Evolutionary conservation across 30 jellyfish, hydroid and myxozoan genomes (phyloP), one percentile per base, ranked within the genome.

Genomic region (Pseudorhiza aurosa): DNA sequence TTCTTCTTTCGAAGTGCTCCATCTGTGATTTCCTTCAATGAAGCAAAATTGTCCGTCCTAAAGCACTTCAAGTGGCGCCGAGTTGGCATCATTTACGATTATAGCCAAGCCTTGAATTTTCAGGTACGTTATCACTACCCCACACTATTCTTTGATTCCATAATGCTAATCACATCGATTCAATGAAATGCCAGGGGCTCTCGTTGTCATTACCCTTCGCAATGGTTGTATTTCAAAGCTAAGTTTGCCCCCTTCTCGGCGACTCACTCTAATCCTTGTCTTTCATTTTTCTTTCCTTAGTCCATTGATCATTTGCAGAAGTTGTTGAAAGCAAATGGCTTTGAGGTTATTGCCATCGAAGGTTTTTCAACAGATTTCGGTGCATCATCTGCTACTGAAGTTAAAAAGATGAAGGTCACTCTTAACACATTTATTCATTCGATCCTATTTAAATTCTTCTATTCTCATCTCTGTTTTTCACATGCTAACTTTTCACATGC

Each of bases 21-120:
- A 30, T 91, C 98, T 8, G 60, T 84, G 75, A 44, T 70, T 22
- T 72, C 96, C 9, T 73, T 72, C 33, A 83, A 83, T 49, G 68
- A 58, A 17, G 96, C 98, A 10, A 90, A 77, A 51, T 26, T 77
- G n/a, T 85, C 87, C 21, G 36, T 81, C 35, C 15, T 85, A n/a
- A 75, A 72, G 32, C 68, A 77, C 22, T 91, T 84, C 77, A 78
- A 91, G 10, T 91, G 98, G 98, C 76, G 47, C 19, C 56, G 96
- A 57, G 90, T 85, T 69, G 98, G 90, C 17, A 45, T 91, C 49
- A 58, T 91, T 2, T 91, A 76, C 47, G 98, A 91, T 45, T 91
- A 84, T 56, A 46, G 84, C 15, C 73, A 62, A 8, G 59, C 76
- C 2, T 83, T 72, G 31, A 71, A 76, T 50, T 81, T 82, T 62